Base-by-base conservation (phyloP, 2,113 vertebrate genomes). In the Cairina moschata region DNA sequence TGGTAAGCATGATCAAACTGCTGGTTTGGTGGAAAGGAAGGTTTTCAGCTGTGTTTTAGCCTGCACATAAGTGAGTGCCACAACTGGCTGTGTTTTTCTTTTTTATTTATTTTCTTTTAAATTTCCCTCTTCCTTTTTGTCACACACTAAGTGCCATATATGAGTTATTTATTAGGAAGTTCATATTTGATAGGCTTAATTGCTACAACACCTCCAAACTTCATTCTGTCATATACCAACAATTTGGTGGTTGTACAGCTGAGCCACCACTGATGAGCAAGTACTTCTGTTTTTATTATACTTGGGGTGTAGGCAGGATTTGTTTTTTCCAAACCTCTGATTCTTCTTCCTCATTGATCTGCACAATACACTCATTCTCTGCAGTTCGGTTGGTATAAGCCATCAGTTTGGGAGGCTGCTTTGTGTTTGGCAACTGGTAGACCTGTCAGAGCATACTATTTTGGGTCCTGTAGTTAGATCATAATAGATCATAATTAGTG, bases 1-100 rank as follows among this genome's bases (percentile, higher is more conserved):
- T 32, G 25, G 13, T 16, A 46, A 17, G 3, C 0, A 0, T 36
- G 46, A 72, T 48, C 56, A 18, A 68, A 32, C 28, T 50, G 32
- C 21, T 81, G 62, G 7, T 28, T 55, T 74, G 48, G 36, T 46
- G 10, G 4, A 22, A 18, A 77, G 71, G 22, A 9, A 29, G 20
- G 29, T 55, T 84, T 52, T 71, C 32, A 90, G 4, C 52, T 6
- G 1, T 50, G 2, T 66, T 79, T 56, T 52, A 34, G 73, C 8
- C 32, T 58, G n/a, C 10, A 13, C 0, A 0, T 2, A 25, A 34
- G 50, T 1, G 3, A 79, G 32, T 3, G 2, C 52, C 2, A 1
- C 46, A 48, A 21, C 34, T 56, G 79, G 31, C 9, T 6, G 38
- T 59, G 44, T 83, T 95, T 76, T 11, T 42, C 22, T 63, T 73